These are phyloP conservation scores for Philaethria dido DNA, from an alignment of 2,888 invertebrate genomes.

Conservation along the genomic window DNA sequence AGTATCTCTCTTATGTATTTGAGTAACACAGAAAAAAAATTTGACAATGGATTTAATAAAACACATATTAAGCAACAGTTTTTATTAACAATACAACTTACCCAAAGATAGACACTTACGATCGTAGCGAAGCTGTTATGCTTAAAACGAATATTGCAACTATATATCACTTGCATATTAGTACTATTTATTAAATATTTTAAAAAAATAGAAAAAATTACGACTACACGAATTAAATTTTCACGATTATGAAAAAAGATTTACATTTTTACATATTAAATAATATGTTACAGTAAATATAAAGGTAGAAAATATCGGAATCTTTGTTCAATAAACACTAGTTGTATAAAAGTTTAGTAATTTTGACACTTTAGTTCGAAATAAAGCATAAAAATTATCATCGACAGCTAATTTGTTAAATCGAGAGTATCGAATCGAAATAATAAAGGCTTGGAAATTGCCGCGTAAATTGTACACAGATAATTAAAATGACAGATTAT, in stretches of 20 bases:
- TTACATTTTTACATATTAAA: constrained; percentile 66
- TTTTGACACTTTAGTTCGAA: constrained; percentile 48
- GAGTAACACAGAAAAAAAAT: no score
- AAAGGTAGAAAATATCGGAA: constrained; percentile 39
- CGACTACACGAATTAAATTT: constrained; percentile 26
- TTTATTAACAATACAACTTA: constrained; percentile 64
- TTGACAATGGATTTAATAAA: constrained; percentile 46
- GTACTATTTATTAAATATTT: constrained; percentile 48
- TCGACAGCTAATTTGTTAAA: constrained; percentile 21
- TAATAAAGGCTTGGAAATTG: constrained; percentile 25
- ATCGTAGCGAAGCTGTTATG: constrained; percentile 48
- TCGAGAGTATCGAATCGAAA: constrained; percentile 40
- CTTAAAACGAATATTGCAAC: constrained; percentile 82
- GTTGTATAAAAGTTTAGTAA: constrained; percentile 24
- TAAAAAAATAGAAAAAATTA: constrained; percentile 40
- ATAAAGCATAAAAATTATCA: constrained; percentile 48
- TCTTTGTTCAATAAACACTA: constrained; percentile 39
- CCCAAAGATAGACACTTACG: constrained; percentile 45
- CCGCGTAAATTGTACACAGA: constrained; percentile 18
- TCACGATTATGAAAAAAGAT: constrained; percentile 44
- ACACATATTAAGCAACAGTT: constrained; percentile 72
- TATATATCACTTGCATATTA: constrained; percentile 76
- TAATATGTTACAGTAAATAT: constrained; percentile 34
- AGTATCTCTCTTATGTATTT: no score
- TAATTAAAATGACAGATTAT: constrained; percentile 24